Conservation (phyloP, 64 coral and sea anemone species). For the Actinia equina region DNA sequence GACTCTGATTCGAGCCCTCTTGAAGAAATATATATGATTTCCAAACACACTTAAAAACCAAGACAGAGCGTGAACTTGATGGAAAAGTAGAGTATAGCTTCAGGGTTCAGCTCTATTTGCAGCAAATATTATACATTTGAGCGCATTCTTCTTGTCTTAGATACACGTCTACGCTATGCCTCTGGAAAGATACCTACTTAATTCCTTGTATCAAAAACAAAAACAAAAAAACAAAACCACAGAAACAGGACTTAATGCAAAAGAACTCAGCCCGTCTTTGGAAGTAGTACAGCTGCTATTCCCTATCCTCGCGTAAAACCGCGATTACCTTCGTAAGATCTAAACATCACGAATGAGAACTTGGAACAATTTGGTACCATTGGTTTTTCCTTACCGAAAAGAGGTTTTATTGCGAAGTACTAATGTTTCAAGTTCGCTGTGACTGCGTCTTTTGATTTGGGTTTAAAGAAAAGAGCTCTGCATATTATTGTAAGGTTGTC, state of each 20-base stretch:
- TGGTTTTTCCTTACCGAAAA: background rate
- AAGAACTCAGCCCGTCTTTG: background rate
- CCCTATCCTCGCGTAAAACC: background rate
- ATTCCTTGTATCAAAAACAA: background rate
- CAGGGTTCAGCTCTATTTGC: background rate
- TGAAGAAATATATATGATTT: background rate
- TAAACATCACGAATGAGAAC: background rate
- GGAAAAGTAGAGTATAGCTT: background rate
- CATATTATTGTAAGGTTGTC: background rate
- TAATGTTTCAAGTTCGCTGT: background rate
- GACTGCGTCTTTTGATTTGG: background rate
- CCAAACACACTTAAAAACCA: background rate
- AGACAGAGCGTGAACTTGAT: background rate
- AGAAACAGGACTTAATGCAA: background rate
- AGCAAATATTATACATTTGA: background rate
- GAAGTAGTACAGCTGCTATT: background rate
- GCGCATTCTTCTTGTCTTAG: background rate
- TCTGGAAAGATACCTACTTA: background rate
- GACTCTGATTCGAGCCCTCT: background rate
- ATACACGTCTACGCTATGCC: background rate
- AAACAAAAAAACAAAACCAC: background rate
- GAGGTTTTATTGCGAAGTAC: background rate
- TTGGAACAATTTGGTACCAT: background rate
- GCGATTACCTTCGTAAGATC: constrained; percentile 8
- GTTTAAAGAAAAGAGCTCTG: background rate